These are phyloP conservation scores for Semaprochilodus insignis DNA, from an alignment of 2,797 vertebrate species.

Conservation along the genomic window DNA sequence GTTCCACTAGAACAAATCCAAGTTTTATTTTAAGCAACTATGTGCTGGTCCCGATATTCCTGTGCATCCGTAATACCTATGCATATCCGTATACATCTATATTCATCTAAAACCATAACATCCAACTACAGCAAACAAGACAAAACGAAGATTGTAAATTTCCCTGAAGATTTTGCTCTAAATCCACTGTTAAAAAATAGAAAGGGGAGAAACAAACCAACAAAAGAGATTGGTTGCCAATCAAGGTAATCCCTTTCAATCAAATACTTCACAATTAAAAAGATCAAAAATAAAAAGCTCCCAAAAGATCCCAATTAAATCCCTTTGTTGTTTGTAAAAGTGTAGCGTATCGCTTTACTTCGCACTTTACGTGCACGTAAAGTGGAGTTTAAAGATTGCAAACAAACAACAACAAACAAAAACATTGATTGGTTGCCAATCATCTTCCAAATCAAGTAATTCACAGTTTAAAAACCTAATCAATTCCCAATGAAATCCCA, in stretches of 20 bases:
- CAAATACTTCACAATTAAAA: background rate
- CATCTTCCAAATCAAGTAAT: background rate
- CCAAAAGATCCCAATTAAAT: background rate
- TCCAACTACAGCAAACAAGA: background rate
- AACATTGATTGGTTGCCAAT: background rate
- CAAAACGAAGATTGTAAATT: background rate
- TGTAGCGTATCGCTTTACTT: background rate
- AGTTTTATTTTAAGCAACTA: background rate
- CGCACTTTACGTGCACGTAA: background rate
- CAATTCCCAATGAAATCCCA: background rate
- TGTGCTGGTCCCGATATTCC: background rate
- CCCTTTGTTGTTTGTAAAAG: background rate
- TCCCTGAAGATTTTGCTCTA: constrained; percentile 24
- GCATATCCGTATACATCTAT: background rate
- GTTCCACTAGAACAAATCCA: too few relatives aligned
- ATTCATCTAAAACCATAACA: constrained; percentile 15
- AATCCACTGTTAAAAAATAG: background rate
- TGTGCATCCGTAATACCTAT: background rate
- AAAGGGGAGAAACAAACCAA: background rate
- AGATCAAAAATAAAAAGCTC: background rate
- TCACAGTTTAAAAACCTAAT: background rate
- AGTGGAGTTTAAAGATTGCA: background rate
- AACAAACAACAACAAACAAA: background rate
- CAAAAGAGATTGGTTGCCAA: background rate
- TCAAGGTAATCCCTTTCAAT: background rate